Conservation (phyloP, 2,113 vertebrate species). For the Aegypius monachus region DNA sequence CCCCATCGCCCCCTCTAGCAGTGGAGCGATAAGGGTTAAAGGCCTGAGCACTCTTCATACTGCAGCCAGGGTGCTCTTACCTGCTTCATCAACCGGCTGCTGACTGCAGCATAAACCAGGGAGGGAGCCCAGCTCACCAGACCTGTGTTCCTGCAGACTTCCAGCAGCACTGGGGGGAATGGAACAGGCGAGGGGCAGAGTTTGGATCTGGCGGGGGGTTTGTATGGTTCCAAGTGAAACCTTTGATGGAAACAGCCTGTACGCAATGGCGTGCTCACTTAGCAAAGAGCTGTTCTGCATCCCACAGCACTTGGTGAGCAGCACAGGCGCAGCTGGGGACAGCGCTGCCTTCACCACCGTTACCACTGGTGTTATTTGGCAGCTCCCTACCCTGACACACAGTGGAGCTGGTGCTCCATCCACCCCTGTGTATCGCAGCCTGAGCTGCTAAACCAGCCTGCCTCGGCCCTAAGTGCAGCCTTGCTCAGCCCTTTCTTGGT, state of each 20-base stretch:
- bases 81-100: fast-evolving
- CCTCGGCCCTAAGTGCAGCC: background rate
- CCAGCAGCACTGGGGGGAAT: background rate
- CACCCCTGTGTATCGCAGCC: no score
- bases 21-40: background rate
- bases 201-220: fast-evolving
- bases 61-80: fast-evolving
- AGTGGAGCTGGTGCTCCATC: background rate
- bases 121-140: background rate
- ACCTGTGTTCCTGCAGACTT: fast-evolving
- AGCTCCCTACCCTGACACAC: no score
- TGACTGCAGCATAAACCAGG: background rate
- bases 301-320: fast-evolving
- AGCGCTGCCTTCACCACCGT: fast-evolving
- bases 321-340: background rate
- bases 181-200: fast-evolving
- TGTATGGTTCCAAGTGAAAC: fast-evolving
- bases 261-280: fast-evolving
- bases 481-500: no score
- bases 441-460: no score
- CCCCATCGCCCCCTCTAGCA: fast-evolving
- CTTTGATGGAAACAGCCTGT: background rate
- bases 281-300: background rate
- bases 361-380: background rate
- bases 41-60: fast-evolving